Evolutionary conservation across 2,797 vertebrate genomes (phyloP).

Genomic region (Lithobates pipiens): DNA sequence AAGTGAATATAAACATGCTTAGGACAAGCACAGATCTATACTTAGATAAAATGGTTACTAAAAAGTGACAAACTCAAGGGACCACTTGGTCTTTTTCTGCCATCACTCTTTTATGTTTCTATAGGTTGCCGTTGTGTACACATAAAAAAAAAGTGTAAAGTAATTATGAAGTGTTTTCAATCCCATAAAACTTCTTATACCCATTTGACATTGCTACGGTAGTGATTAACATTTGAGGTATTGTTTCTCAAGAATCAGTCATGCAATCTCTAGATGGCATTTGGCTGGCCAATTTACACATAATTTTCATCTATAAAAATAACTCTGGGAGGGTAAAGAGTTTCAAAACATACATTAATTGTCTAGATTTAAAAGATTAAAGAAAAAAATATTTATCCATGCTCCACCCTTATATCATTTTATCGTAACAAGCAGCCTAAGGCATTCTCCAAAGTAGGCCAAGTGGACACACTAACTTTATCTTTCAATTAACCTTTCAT

Average conservation of each 20-base stretch:
- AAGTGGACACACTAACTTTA: slow-evolving; percentile 40
- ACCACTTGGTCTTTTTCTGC: too few species aligned
- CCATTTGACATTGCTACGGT: not conserved
- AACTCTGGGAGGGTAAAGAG: not conserved
- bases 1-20: too few species aligned
- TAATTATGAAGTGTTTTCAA: not conserved
- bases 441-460: slow-evolving; percentile 38
- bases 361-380: slow-evolving; percentile 24
- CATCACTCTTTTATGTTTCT: too few species aligned
- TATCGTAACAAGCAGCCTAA: slow-evolving; percentile 32
- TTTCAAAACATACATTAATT: slow-evolving; percentile 3
- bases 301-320: slow-evolving; percentile 25
- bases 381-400: slow-evolving; percentile 50
- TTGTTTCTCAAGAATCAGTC: not conserved
- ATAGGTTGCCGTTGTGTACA: too few species aligned
- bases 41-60: too few species aligned
- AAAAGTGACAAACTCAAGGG: too few species aligned
- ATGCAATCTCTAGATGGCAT: not conserved
- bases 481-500: slow-evolving; percentile 55
- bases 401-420: slow-evolving; percentile 39
- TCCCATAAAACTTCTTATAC: not conserved
- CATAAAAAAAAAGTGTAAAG: not conserved
- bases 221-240: not conserved
- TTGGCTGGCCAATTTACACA: not conserved
- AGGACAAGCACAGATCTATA: too few species aligned